Percentiles rank a stretch among this genome's conserved stretches.
Conservation (phyloP, 2,888 invertebrate species). For the Amphipoea lucens region DNA sequence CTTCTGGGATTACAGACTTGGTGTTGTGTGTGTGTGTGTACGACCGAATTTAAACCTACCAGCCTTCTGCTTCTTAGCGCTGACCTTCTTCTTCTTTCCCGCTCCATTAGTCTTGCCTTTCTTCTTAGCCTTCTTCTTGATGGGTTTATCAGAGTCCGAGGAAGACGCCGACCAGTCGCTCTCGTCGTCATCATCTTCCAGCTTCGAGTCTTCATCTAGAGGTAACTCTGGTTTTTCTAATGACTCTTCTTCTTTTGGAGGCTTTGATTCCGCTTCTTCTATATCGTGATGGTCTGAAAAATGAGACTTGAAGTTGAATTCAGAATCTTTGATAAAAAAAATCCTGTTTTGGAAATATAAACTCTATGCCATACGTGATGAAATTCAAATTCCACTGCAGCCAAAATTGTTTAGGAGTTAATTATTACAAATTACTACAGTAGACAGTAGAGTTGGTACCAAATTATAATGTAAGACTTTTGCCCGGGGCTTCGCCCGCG, state of each 20-base stretch:
- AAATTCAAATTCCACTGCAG: not conserved
- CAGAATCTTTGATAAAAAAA: not conserved
- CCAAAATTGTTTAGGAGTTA: not conserved
- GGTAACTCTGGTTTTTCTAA: constrained; percentile 7
- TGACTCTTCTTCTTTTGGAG: constrained; percentile 68
- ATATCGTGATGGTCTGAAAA: not conserved
- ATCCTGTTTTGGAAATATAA: not conserved
- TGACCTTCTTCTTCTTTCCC: constrained; percentile 76
- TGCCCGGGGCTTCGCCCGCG: no score
- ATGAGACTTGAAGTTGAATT: no score
- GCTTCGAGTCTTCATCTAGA: constrained; percentile 66
- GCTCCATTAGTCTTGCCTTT: constrained; percentile 73
- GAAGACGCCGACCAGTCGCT: constrained; percentile 80
- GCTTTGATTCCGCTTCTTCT: constrained; percentile 72
- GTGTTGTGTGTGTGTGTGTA: not conserved
- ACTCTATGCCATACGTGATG: no score
- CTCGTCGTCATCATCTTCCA: constrained; percentile 62
- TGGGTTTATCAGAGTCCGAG: constrained; percentile 84
- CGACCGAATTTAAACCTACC: constrained; percentile 31
- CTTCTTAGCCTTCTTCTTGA: constrained; percentile 76
- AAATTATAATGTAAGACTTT: not conserved
- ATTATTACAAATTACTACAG: not conserved
- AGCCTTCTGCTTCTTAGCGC: constrained; percentile 57
- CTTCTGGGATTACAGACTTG: no score
- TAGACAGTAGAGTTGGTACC: not conserved